Evolutionary conservation across 2,797 vertebrate genomes (phyloP).

Genomic region (Trichosurus vulpecula): DNA sequence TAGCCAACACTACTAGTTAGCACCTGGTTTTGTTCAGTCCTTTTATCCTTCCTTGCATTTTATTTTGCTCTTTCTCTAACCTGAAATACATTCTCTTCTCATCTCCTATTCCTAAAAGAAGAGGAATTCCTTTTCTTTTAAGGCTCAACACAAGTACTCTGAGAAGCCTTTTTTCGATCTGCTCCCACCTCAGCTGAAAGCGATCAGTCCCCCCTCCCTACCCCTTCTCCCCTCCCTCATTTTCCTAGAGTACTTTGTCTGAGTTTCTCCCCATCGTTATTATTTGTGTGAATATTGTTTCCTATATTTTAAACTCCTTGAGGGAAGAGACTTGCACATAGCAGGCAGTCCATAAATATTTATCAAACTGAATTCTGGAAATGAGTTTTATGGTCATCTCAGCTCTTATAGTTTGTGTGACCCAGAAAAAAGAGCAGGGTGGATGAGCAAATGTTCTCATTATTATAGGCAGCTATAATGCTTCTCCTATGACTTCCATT

Average conservation of each 20-base stretch:
- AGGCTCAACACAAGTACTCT: not conserved
- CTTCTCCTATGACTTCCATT: not conserved
- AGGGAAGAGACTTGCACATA: not conserved
- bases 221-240: not conserved
- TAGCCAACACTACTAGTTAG: not conserved
- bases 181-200: not conserved
- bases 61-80: not conserved
- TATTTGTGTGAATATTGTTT: not conserved
- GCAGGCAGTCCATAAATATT: not conserved
- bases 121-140: not conserved
- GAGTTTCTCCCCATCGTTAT: not conserved
- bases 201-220: not conserved
- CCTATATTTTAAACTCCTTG: not conserved
- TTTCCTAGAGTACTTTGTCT: not conserved
- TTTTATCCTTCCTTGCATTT: not conserved
- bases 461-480: not conserved
- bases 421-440: not conserved
- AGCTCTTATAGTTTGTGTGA: not conserved
- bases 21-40: not conserved
- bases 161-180: not conserved
- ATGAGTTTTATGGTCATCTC: not conserved
- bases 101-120: not conserved
- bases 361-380: not conserved
- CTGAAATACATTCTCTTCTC: not conserved
- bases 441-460: not conserved